Evolutionary conservation across 2,113 vertebrate species (phyloP).

Genomic region (Prunella himalayana): DNA sequence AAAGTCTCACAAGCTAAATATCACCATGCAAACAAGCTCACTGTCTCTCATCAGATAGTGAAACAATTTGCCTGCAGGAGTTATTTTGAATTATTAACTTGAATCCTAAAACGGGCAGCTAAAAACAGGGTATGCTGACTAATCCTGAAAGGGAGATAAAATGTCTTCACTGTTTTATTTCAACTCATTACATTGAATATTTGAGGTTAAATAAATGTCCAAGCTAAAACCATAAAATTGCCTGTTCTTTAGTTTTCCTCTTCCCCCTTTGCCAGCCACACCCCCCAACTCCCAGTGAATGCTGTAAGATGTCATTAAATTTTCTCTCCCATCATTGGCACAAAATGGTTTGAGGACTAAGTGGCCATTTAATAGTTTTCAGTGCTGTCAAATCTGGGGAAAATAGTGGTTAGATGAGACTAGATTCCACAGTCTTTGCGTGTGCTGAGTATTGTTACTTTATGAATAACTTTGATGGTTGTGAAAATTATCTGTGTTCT

Average conservation of each 20-base stretch:
- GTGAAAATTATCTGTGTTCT: neutral
- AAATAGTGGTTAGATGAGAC: neutral
- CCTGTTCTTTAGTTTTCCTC: neutral
- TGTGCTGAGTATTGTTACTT: neutral
- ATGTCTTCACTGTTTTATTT: neutral
- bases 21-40: neutral
- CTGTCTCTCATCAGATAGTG: neutral
- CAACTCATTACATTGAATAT: neutral
- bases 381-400: neutral
- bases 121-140: neutral
- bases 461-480: neutral
- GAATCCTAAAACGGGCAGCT: neutral
- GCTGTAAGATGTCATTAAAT: neutral
- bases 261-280: fast-evolving
- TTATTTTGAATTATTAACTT: neutral
- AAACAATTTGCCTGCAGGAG: neutral
- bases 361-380: neutral
- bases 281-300: neutral
- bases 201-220: neutral
- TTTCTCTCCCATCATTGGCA: neutral
- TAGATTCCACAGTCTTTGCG: neutral
- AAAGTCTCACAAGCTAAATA: neutral
- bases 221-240: neutral
- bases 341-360: neutral
- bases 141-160: neutral